A percentile compares a stretch with the other conserved stretches of the same genome.
phyloP scores from a whole-genome alignment of 2,888 invertebrate genomes.

The Mythimna vitellina region DNA sequence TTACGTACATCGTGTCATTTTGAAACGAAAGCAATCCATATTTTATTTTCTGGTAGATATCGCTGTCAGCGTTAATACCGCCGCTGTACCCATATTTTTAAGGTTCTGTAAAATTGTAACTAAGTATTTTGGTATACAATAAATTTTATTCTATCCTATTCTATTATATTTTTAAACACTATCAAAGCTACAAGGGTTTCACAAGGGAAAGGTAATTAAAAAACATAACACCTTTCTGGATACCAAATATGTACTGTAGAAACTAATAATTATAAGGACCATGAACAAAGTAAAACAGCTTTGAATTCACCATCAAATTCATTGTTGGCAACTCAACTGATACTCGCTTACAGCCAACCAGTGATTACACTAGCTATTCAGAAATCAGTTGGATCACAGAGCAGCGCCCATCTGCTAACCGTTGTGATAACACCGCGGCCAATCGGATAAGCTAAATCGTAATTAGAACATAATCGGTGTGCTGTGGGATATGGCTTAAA shows the following conservation, averaged over 20 bases:
- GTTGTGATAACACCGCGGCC: slow-evolving; percentile 5
- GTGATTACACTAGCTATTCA: slow-evolving; percentile 23
- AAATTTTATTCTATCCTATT: no score
- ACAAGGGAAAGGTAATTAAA: no score
- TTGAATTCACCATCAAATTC: no score
- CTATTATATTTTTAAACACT: neutral
- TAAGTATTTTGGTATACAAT: no score
- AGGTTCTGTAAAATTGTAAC: no score
- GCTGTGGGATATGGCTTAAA: neutral
- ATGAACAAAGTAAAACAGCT: slow-evolving; percentile 1
- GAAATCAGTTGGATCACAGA: slow-evolving; percentile 15
- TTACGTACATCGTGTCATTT: neutral
- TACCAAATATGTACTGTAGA: neutral
- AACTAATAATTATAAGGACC: neutral
- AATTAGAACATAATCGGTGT: neutral
- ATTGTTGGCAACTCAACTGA: neutral
- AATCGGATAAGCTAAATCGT: slow-evolving; percentile 14
- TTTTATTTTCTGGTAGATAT: no score
- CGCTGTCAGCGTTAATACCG: no score
- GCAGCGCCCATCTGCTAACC: slow-evolving; percentile 23
- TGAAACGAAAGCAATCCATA: no score
- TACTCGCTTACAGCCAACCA: slow-evolving; percentile 1
- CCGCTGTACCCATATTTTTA: no score
- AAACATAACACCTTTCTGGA: neutral
- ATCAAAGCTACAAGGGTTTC: neutral